Percentiles rank a stretch among this genome's conserved stretches.
phyloP scores from a whole-genome alignment of 2,888 invertebrate species.

The Drosophila anomelani region DNA sequence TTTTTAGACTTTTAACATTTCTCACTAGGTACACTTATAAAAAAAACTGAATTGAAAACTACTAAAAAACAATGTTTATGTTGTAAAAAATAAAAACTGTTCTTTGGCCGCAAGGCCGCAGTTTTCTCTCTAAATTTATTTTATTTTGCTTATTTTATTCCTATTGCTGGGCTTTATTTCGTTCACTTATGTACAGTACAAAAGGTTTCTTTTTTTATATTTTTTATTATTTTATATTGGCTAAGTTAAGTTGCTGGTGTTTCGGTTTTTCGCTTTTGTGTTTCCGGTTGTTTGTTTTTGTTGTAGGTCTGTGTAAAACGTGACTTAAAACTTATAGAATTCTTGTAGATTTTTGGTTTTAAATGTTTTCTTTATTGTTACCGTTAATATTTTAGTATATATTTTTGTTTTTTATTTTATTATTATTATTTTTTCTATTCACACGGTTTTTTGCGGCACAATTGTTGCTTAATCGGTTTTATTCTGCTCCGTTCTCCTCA shows the following conservation, averaged over 20 bases:
- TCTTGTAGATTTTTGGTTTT: constrained; percentile 79
- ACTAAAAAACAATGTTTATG: constrained; percentile 69
- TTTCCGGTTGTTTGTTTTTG: constrained; percentile 31
- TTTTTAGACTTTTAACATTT: constrained; percentile 83
- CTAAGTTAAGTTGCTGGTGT: constrained; percentile 68
- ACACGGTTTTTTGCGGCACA: constrained; percentile 72
- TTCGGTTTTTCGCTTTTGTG: constrained; percentile 29
- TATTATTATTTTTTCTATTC: constrained; percentile 45
- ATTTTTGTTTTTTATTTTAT: constrained; percentile 37
- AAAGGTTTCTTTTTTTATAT: constrained; percentile 18
- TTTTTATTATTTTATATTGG: constrained; percentile 59
- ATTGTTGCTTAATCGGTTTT: constrained; percentile 74
- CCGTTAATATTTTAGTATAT: constrained; percentile 72
- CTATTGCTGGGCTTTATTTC: constrained; percentile 41
- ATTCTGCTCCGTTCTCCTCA: constrained; percentile 40
- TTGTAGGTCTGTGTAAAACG: constrained; percentile 70
- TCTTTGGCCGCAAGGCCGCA: constrained; percentile 71
- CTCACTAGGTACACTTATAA: constrained; percentile 84
- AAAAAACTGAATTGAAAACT: constrained; percentile 77
- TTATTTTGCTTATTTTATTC: constrained; percentile 32
- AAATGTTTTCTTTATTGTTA: constrained; percentile 80
- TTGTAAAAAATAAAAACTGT: constrained; percentile 70
- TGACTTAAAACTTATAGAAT: constrained; percentile 80
- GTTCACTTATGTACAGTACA: constrained; percentile 61
- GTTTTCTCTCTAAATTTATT: constrained; percentile 46